Evolutionary conservation across 2,797 vertebrate genomes (phyloP).

Genomic region (Thunnus albacares): DNA sequence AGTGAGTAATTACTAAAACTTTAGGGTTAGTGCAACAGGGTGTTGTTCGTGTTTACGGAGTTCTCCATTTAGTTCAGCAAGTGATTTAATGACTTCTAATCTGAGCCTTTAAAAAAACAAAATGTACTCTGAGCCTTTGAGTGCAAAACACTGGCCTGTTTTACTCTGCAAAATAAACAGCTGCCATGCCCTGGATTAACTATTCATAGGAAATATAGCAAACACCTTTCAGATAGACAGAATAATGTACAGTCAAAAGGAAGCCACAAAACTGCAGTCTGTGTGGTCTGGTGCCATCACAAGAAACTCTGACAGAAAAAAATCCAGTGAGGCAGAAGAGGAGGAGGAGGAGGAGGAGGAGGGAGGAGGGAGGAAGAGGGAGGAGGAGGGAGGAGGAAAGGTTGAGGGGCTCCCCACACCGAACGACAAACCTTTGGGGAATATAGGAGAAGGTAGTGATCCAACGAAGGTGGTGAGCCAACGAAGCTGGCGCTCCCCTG

Average conservation of each 20-base stretch:
- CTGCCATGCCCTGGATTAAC: slow-evolving; percentile 74
- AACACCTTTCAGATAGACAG: slow-evolving; percentile 82
- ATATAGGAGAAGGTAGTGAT: slow-evolving; percentile 78
- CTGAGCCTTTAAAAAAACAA: slow-evolving; percentile 47
- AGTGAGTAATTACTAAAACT: slow-evolving; percentile 72
- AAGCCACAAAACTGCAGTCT: slow-evolving; percentile 82
- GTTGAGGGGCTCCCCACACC: slow-evolving; percentile 75
- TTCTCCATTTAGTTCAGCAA: slow-evolving; percentile 71
- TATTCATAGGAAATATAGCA: slow-evolving; percentile 77
- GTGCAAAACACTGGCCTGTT: slow-evolving; percentile 75
- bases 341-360: slow-evolving; percentile 36
- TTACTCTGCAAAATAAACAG: slow-evolving; percentile 64
- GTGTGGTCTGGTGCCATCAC: slow-evolving; percentile 93
- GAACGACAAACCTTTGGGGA: slow-evolving; percentile 81
- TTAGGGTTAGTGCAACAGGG: slow-evolving; percentile 68
- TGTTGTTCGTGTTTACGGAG: slow-evolving; percentile 79
- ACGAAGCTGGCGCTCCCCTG: slow-evolving; percentile 77
- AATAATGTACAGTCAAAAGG: slow-evolving; percentile 77
- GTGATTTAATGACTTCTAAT: slow-evolving; percentile 81
- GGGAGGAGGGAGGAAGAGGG: slow-evolving; percentile 27
- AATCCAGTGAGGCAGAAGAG: slow-evolving; percentile 46
- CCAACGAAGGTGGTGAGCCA: slow-evolving; percentile 78
- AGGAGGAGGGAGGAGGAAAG: slow-evolving; percentile 35
- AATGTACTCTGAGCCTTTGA: slow-evolving; percentile 73
- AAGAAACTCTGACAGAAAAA: slow-evolving; percentile 65